phyloP scores from a whole-genome alignment of 2,797 vertebrate species.

The Leptatherina wallacei region DNA sequence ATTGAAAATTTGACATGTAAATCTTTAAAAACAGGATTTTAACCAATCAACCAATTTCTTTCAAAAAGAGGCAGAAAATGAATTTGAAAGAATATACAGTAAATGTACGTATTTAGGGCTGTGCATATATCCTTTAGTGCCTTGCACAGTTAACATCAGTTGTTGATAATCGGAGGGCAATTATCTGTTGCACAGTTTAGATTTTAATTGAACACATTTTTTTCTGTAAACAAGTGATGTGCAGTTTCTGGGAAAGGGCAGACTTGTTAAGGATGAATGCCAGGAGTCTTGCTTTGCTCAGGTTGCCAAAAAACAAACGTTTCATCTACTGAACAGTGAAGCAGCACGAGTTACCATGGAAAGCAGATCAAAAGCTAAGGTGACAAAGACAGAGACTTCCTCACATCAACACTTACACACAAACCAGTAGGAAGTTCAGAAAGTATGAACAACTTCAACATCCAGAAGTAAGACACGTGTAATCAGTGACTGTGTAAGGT shows the following conservation, averaged over 20 bases:
- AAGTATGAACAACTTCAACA: conserved; percentile 42
- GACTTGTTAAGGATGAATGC: conserved; percentile 70
- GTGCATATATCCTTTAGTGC: background rate
- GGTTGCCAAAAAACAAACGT: conserved; percentile 74
- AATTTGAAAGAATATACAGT: conserved; percentile 3
- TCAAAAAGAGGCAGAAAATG: conserved; percentile 18
- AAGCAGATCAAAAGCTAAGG: conserved; percentile 73
- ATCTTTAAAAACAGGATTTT: background rate
- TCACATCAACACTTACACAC: conserved; percentile 57
- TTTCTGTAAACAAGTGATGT: conserved; percentile 69
- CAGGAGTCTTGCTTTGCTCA: conserved; percentile 71
- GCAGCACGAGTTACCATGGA: conserved; percentile 54
- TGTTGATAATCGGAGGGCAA: conserved; percentile 61
- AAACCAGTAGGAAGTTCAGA: conserved; percentile 47
- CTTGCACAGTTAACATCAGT: conserved; percentile 57
- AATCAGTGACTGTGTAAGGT: conserved; percentile 40
- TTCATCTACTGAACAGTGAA: conserved; percentile 74
- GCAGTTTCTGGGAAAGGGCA: conserved; percentile 69
- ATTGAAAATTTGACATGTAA: background rate
- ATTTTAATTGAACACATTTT: conserved; percentile 60
- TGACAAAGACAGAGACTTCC: conserved; percentile 69
- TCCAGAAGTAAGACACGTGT: conserved; percentile 24
- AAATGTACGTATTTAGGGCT: conserved; percentile 5
- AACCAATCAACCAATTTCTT: background rate
- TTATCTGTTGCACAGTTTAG: conserved; percentile 62